Evolutionary conservation across 2,888 invertebrate genomes (phyloP).

Genomic region (Gryllus longicercus): DNA sequence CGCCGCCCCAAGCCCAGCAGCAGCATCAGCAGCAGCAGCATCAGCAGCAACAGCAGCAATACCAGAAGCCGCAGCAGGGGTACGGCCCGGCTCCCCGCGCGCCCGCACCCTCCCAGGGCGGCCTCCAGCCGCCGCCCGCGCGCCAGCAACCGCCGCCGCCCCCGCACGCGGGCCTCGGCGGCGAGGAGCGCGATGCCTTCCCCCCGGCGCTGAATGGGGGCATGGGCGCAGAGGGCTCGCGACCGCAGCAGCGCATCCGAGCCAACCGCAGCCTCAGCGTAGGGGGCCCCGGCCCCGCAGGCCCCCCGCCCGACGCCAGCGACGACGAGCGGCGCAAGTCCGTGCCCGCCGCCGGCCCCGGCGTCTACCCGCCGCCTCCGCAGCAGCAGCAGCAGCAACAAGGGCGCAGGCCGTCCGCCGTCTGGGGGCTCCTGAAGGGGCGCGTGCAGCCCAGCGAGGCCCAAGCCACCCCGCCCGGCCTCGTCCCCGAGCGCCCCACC

Average conservation of each 20-base stretch:
- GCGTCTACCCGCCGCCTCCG: not conserved
- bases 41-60: too few relatives aligned
- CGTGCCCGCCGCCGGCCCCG: not conserved
- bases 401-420: not conserved
- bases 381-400: not conserved
- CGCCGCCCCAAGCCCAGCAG: not conserved
- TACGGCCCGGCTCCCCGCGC: not conserved
- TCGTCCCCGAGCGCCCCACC: too few relatives aligned
- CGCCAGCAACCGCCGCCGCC: not conserved
- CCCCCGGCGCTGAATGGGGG: constrained; percentile 20
- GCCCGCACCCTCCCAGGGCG: not conserved
- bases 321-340: constrained; percentile 23
- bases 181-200: not conserved
- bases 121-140: not conserved
- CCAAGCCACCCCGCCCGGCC: not conserved
- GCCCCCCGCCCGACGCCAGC: not conserved
- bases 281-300: not conserved
- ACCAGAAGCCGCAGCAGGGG: not conserved
- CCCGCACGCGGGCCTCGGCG: not conserved
- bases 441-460: not conserved
- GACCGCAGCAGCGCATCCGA: constrained; percentile 2
- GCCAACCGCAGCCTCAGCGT: constrained; percentile 18
- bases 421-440: not conserved
- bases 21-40: constrained; percentile 1
- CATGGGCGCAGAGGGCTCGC: constrained; percentile 24